Conservation (phyloP, 1,140 invertebrate species). For the Macrobrachium rosenbergii region DNA sequence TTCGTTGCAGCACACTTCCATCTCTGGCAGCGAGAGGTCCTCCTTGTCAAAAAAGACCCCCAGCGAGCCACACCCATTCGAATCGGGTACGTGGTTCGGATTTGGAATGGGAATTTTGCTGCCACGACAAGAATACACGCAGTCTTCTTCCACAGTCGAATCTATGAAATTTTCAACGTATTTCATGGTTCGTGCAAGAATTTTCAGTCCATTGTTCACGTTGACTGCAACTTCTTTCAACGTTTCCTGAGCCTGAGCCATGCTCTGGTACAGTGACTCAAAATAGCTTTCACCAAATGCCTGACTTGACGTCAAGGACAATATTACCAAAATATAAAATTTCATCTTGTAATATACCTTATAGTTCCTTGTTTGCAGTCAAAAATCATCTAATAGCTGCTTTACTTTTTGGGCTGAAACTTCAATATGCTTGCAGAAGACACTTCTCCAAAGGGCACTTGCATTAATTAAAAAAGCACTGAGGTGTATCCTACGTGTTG, state of each 20-base stretch:
- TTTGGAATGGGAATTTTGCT: slow-evolving; percentile 76
- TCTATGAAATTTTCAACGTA: slow-evolving; percentile 85
- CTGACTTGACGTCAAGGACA: background rate
- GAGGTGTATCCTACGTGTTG: too few relatives aligned
- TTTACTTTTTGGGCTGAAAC: too few relatives aligned
- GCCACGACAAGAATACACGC: slow-evolving; percentile 80
- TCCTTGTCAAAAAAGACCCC: slow-evolving; percentile 79
- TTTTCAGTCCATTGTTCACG: slow-evolving; percentile 81
- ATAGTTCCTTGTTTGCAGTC: too few relatives aligned
- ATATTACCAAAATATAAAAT: background rate
- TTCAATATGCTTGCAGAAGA: too few relatives aligned
- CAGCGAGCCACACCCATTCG: slow-evolving; percentile 87
- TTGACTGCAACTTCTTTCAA: slow-evolving; percentile 29
- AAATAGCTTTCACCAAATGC: slow-evolving; percentile 34
- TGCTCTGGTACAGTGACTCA: slow-evolving; percentile 42
- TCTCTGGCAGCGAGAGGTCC: slow-evolving; percentile 81
- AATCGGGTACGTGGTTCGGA: slow-evolving; percentile 79
- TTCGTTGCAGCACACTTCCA: slow-evolving; percentile 86
- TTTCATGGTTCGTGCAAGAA: slow-evolving; percentile 82
- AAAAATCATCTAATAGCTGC: too few relatives aligned
- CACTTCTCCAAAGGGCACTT: too few relatives aligned
- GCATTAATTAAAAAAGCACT: too few relatives aligned
- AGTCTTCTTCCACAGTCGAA: slow-evolving; percentile 86
- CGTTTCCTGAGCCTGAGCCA: slow-evolving; percentile 40
- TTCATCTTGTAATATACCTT: too few relatives aligned